Conservation (phyloP, 2,888 invertebrate species). For the Papilio gigon region DNA sequence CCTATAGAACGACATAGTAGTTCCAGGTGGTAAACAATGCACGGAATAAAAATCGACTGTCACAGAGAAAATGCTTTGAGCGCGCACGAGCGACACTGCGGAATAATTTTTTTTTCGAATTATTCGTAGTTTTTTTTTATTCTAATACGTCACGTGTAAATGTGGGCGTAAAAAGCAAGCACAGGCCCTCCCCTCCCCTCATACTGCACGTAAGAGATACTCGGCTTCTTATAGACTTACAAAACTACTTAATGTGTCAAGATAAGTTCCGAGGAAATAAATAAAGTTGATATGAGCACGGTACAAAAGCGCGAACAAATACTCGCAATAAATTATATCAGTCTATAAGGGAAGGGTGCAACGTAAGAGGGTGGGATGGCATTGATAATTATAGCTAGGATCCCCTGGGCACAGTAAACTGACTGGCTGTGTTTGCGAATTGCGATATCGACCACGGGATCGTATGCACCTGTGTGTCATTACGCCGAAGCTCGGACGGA, state of each 20-base stretch:
- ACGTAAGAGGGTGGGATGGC: constrained; percentile 39
- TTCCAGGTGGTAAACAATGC: constrained; percentile 42
- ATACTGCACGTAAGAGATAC: constrained; percentile 35
- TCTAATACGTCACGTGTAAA: constrained; percentile 4
- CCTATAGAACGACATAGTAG: constrained; percentile 38
- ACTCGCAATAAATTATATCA: constrained; percentile 42
- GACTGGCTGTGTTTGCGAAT: constrained; percentile 59
- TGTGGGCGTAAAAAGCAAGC: constrained; percentile 13
- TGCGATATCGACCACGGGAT: constrained; percentile 54
- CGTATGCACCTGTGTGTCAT: constrained; percentile 58
- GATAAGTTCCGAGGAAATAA: constrained; percentile 42
- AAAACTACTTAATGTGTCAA: constrained; percentile 43
- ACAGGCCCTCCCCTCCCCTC: constrained; percentile 1
- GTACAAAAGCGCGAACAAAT: constrained; percentile 41
- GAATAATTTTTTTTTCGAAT: constrained; percentile 34
- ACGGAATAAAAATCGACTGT: constrained; percentile 40
- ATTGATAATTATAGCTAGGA: constrained; percentile 54
- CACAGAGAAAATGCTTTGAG: constrained; percentile 41
- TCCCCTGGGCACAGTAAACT: constrained; percentile 65
- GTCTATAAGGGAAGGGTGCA: constrained; percentile 35
- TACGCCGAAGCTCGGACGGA: constrained; percentile 46
- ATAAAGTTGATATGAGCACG: constrained; percentile 41
- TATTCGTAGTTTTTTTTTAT: constrained; percentile 23
- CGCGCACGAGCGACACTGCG: constrained; percentile 34
- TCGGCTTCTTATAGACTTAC: constrained; percentile 40